Conservation (phyloP, 2,113 vertebrate species). For the Trichomycterus rosablanca region DNA sequence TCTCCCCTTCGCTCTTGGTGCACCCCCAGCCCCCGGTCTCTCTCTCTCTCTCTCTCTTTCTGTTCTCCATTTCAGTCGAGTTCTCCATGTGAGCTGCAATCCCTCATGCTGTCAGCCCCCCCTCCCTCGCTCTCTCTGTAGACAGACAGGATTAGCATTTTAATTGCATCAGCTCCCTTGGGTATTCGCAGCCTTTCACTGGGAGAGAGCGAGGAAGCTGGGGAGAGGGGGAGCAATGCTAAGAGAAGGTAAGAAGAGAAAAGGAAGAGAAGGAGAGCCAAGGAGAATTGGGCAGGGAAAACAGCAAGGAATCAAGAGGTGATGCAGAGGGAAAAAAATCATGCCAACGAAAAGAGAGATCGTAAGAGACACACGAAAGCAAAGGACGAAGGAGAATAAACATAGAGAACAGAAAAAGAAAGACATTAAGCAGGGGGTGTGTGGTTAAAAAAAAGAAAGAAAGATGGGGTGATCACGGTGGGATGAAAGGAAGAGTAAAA, state of each 20-base stretch:
- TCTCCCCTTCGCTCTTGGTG: constrained; percentile 13
- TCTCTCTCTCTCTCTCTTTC: constrained; percentile 57
- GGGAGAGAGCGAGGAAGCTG: constrained; percentile 59
- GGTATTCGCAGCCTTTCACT: constrained; percentile 79
- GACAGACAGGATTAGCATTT: constrained; percentile 84
- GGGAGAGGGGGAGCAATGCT: constrained; percentile 16
- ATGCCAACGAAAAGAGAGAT: constrained; percentile 34
- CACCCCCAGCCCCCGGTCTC: constrained; percentile 43
- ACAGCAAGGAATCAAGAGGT: constrained; percentile 60
- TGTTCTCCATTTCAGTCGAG: constrained; percentile 76
- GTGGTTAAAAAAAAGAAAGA: not conserved
- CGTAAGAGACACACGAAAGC: constrained; percentile 16
- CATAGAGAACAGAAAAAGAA: constrained; percentile 44
- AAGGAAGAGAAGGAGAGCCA: constrained; percentile 51
- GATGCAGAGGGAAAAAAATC: constrained; percentile 54
- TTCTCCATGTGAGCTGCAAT: constrained; percentile 79
- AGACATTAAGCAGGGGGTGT: constrained; percentile 40
- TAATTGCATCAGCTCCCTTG: constrained; percentile 82
- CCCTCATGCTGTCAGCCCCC: constrained; percentile 78
- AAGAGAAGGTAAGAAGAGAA: constrained; percentile 22
- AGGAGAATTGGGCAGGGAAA: constrained; percentile 51
- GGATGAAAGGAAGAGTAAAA: constrained; percentile 20
- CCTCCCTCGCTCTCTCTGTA: constrained; percentile 71
- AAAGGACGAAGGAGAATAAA: constrained; percentile 16
- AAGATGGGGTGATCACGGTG: not conserved